Evolutionary conservation across 2,797 vertebrate genomes (phyloP).

Genomic region (Avahi laniger): DNA sequence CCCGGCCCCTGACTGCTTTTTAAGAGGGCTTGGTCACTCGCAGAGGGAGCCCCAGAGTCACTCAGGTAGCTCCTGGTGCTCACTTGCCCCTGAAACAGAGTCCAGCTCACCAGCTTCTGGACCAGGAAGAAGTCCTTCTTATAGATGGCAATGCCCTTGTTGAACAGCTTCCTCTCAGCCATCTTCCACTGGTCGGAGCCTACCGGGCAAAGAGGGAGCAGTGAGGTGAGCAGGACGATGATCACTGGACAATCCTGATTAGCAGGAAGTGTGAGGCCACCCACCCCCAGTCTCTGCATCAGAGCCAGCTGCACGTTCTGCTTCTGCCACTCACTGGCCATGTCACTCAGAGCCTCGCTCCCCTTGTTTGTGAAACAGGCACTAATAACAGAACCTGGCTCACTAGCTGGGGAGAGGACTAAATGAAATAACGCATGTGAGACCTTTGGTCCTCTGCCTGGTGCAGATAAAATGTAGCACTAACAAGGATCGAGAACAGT

Average conservation of each 20-base stretch:
- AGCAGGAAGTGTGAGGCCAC: background rate
- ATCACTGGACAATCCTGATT: fast-evolving
- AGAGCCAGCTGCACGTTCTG: background rate
- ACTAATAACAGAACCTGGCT: background rate
- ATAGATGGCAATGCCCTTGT: constrained; percentile 95
- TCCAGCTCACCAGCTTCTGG: constrained; percentile 92
- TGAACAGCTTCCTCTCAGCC: constrained; percentile 94
- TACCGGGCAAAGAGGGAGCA: constrained; percentile 71
- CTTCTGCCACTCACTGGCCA: background rate
- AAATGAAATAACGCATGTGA: background rate
- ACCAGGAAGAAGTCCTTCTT: constrained; percentile 99
- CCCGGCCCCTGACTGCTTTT: background rate
- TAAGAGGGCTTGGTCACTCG: background rate
- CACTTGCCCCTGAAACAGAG: background rate
- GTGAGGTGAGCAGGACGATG: background rate
- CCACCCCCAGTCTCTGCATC: background rate
- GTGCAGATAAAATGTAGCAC: background rate
- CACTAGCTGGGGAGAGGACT: background rate
- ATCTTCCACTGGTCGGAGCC: constrained; percentile 96
- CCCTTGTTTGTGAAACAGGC: constrained; percentile 1
- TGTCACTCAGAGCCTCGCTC: background rate
- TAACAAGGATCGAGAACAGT: fast-evolving
- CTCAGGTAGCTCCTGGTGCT: background rate
- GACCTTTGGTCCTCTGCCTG: background rate
- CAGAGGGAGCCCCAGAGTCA: background rate